phyloP scores from a whole-genome alignment of 2,113 vertebrate genomes.

The Micronycteris hirsuta region DNA sequence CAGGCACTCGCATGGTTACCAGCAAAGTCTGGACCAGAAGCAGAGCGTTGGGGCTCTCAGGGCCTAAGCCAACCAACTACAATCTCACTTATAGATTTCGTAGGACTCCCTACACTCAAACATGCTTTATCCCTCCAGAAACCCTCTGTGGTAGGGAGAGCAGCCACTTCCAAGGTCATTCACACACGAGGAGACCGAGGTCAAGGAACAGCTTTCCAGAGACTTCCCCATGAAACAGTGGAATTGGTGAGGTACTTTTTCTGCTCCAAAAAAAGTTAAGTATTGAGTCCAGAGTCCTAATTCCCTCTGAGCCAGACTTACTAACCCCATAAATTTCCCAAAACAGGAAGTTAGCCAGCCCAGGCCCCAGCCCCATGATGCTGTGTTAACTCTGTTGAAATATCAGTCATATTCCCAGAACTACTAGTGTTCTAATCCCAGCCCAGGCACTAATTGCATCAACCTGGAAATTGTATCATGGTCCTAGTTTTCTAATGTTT shows the following conservation, averaged over 20 bases:
- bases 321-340: background rate
- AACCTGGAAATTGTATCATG: background rate
- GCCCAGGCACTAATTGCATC: background rate
- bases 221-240: background rate
- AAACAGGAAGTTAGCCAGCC: background rate
- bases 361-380: rapidly evolving
- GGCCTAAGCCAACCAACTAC: background rate
- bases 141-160: background rate
- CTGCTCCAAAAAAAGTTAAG: background rate
- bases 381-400: background rate
- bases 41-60: background rate
- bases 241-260: background rate
- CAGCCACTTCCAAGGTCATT: background rate
- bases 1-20: background rate
- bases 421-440: rapidly evolving
- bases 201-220: background rate
- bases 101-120: background rate
- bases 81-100: background rate
- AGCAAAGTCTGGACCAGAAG: background rate
- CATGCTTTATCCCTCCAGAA: background rate
- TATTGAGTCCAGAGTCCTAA: background rate
- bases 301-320: background rate
- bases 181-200: background rate
- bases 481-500: background rate
- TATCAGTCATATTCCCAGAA: rapidly evolving